Conservation (phyloP, 2,797 vertebrate species). For the Eospalax fontanierii region DNA sequence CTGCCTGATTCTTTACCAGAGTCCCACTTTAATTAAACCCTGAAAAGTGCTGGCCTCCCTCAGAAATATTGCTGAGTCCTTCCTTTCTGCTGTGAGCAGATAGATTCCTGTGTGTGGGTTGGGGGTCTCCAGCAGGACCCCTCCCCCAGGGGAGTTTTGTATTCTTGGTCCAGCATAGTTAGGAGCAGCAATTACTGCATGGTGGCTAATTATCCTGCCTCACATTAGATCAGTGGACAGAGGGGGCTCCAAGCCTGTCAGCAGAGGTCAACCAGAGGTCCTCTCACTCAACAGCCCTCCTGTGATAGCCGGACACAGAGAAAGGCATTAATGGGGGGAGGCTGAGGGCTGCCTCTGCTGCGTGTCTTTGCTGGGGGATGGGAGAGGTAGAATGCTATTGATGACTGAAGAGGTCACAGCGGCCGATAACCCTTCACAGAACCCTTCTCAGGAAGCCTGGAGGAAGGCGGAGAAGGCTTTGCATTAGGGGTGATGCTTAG, state of each 20-base stretch:
- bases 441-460: constrained; percentile 49
- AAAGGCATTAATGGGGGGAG: constrained; percentile 72
- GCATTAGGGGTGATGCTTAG: neutral
- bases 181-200: constrained; percentile 91
- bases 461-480: neutral
- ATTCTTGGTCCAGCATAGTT: constrained; percentile 90
- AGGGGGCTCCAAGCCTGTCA: constrained; percentile 84
- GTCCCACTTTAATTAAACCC: constrained; percentile 79
- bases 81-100: constrained; percentile 53
- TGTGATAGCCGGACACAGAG: constrained; percentile 72
- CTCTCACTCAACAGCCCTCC: constrained; percentile 84
- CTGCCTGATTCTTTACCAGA: constrained; percentile 38
- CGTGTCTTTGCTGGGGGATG: constrained; percentile 50
- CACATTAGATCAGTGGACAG: constrained; percentile 91
- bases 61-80: constrained; percentile 72
- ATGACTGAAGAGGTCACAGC: constrained; percentile 67
- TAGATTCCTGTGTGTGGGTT: constrained; percentile 58
- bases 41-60: constrained; percentile 70
- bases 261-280: constrained; percentile 85
- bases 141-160: constrained; percentile 88
- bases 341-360: neutral
- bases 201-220: constrained; percentile 91
- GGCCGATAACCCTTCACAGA: constrained; percentile 66
- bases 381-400: constrained; percentile 61
- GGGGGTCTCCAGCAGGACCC: constrained; percentile 7